Base-by-base conservation (phyloP, 2,888 invertebrate genomes). In the Resseliella maxima region DNA sequence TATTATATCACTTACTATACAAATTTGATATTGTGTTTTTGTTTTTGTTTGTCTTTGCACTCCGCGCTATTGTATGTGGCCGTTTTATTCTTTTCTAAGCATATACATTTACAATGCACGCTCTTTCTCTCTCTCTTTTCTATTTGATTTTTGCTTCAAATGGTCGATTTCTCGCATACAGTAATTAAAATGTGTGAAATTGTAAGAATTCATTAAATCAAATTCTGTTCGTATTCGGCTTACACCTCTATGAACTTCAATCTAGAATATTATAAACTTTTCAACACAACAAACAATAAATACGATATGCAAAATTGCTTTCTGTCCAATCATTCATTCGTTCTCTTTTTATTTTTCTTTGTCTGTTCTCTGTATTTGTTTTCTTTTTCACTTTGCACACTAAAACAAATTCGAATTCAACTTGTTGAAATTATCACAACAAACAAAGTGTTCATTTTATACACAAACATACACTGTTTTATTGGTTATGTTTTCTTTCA, bases 1-100 rank as follows among this genome's bases (percentile, higher is more conserved):
- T 35, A 72, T 72, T 72, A 72, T 31, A 72, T 72, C 72, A 72
- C 72, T 72, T 72, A 72, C 31, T 72, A 72, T 72, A 72, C 31
- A 12, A 31, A 27, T 72, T 31, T 27, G 31, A 72, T 72, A n/a
- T n/a, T n/a, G n/a, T n/a, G n/a, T n/a, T n/a, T n/a, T n/a, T 72
- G 72, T 72, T 72, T 18, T 72, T n/a, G 6, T 72, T 31, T 31
- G 21, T 72, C 18, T 72, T 72, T 18, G 31, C 31, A 31, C 31
- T 27, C n/a, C n/a, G 31, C 15, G n/a, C 24, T 59, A 24, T n/a
- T 59, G n/a, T n/a, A n/a, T 59, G 24, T 59, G 10, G 50, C 24
- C 10, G 59, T 59, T 50, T 50, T 2, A 59, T 24, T 59, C 24
- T 59, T 59, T 59, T 24, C 12, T 24, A 18, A 24, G 1, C 59